Conservation (phyloP, 1,140 invertebrate species). For the Periplaneta americana region DNA sequence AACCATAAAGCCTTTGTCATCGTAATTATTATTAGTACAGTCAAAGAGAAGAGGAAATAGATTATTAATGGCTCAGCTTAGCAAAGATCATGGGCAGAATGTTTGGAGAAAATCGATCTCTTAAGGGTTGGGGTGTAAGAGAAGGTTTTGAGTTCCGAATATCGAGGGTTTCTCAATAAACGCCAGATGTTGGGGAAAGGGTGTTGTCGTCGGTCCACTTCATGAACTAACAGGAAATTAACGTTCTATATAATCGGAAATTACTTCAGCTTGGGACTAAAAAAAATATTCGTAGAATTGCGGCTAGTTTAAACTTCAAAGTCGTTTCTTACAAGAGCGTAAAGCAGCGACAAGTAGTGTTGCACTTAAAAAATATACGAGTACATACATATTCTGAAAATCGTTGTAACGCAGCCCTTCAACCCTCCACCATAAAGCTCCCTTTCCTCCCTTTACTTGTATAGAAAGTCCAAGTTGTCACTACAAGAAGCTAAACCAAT, state of each 20-base stretch:
- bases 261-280: neutral
- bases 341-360: neutral
- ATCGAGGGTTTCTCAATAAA: too few relatives aligned
- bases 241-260: neutral
- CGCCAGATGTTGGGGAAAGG: too few relatives aligned
- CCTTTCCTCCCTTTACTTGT: too few relatives aligned
- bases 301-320: neutral
- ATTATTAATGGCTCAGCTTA: neutral
- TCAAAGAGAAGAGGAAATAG: neutral
- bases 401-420: too few relatives aligned
- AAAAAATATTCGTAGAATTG: neutral
- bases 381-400: too few relatives aligned
- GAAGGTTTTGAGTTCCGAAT: neutral
- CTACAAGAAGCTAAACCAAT: too few relatives aligned
- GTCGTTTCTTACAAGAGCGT: neutral
- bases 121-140: neutral
- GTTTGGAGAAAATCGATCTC: neutral
- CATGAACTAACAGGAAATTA: neutral
- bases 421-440: too few relatives aligned
- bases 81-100: neutral
- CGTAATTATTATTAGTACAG: conserved; percentile 13
- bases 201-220: neutral
- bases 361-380: too few relatives aligned
- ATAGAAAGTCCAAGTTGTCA: too few relatives aligned
- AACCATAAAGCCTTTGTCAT: conserved; percentile 12